A percentile compares a stretch with the other conserved stretches of the same genome.
phyloP scores from a whole-genome alignment of 2,113 vertebrate genomes.

The Tupaia chinensis region DNA sequence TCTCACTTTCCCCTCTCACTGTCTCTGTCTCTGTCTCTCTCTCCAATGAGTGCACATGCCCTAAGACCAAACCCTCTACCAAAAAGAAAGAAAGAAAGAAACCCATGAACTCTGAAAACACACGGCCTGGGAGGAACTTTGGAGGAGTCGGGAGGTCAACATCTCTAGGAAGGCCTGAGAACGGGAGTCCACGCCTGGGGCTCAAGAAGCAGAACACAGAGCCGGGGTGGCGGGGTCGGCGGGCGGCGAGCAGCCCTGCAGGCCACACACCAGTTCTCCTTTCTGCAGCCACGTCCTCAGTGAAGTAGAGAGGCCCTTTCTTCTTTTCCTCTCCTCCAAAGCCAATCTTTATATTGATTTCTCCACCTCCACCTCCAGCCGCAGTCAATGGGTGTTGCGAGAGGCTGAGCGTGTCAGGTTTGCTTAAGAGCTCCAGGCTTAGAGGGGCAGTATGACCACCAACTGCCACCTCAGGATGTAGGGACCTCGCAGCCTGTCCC shows the following conservation, averaged over 20 bases:
- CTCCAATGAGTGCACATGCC: too few relatives aligned
- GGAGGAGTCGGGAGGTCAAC: rapidly evolving
- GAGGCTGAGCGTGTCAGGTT: neutral
- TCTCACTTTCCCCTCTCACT: too few relatives aligned
- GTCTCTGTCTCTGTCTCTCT: too few relatives aligned
- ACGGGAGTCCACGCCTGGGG: rapidly evolving
- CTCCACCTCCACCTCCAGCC: constrained; percentile 28
- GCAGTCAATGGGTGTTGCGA: neutral
- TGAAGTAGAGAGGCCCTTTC: neutral
- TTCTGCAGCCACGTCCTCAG: neutral
- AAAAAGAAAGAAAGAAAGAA: too few relatives aligned
- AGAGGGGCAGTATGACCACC: rapidly evolving
- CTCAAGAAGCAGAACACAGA: neutral
- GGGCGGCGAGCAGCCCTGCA: rapidly evolving
- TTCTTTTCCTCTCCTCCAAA: constrained; percentile 32
- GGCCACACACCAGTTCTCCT: neutral
- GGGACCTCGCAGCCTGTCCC: neutral
- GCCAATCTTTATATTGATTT: constrained; percentile 61
- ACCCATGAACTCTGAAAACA: neutral
- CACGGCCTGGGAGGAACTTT: neutral
- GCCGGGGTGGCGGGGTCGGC: rapidly evolving
- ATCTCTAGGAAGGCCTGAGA: neutral
- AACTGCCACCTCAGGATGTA: neutral
- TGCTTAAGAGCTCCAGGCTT: neutral
- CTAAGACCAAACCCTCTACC: too few relatives aligned